Evolutionary conservation across 2,888 invertebrate species (phyloP), one percentile per base, ranked within the genome.

Genomic region (Cordilura impudica): DNA sequence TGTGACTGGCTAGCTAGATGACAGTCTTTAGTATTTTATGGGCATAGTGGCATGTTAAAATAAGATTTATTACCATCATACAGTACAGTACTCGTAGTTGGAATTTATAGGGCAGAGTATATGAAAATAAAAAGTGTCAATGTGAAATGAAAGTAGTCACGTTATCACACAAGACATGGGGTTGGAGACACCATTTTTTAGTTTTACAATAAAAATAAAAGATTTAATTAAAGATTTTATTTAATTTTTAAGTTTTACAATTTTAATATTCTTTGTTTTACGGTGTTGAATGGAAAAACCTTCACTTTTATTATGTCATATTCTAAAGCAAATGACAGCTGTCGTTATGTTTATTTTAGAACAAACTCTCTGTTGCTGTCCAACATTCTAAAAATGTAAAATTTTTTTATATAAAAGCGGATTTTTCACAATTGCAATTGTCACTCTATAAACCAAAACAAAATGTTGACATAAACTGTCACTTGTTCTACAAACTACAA

Each of bases 1-100:
- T 74, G 73, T 74, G 60, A 66, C 65, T 70, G 45, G 70, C 70
- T 74, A 39, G 43, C 53, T 70, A 31, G 74, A 58, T 72, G 79
- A 79, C 79, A 79, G 75, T 75, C 75, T 63, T 78, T 74, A 75
- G 79, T 75, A 74, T 75, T 78, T 79, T 79, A 79, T 79, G 75
- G 67, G 63, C 71, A 72, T 63, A 56, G 75, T 72, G 71, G 67
- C 79, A 75, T 79, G 71, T 79, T 75, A 53, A 75, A 79, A 72
- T 67, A 72, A 75, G 75, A 79, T 79, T 79, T 79, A 79, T 79
- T 79, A 71, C 75, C 75, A 63, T 67, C 54, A 31, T 54, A 67
- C 47, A 47, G n/a, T 16, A 60, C n/a, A 31, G 53, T 47, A 49
- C 39, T 39, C 65, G 16, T 47, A 47, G 10, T 39, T 47, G 10